Evolutionary conservation across 2,888 invertebrate species (phyloP), one percentile per base, ranked within the genome.

Genomic region (Ophioninae sp.): DNA sequence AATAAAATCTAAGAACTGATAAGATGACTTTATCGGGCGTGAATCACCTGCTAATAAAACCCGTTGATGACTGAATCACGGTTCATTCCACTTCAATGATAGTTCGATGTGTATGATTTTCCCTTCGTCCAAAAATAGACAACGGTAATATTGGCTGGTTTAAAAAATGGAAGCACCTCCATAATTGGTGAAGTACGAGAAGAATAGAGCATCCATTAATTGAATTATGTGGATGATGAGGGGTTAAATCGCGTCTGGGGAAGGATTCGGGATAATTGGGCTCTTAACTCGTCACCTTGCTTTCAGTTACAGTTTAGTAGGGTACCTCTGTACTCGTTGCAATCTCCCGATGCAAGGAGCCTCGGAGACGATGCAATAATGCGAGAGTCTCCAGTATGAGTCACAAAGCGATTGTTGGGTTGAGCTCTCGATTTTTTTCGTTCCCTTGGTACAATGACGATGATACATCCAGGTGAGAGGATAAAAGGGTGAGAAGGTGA

Each of bases 211-310:
- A 22, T 61, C 59, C 22, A 72, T 72, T 81, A 75, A 84, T 79
- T 72, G 81, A 81, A 84, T 84, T 67, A 79, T 84, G 41, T 65
- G 39, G 67, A 81, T 71, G 79, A 78, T 75, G 78, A 81, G 81
- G 75, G 73, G 79, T 79, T 72, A 72, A 72, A 67, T 76, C 56
- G 56, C 58, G 17, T 67, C 61, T 59, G 44, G 65, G 61, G 81
- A 61, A 61, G 67, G 72, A 68, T 41, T 72, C 81, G 79, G 84
- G 81, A 79, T 86, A 86, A 86, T 86, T 86, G 85, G 85, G 72
- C 82, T 79, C 64, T 39, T 72, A 41, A 56, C 72, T 79, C 79
- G 85, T 86, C 85, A 85, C 83, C 84, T 76, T 72, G 68, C 75
- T 81, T 81, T 85, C 72, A 72, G 79, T 72, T 79, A 79, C 71